These are phyloP conservation scores for Heteromormyrus szaboi DNA, from an alignment of 2,797 vertebrate genomes.

Conservation along the genomic window DNA sequence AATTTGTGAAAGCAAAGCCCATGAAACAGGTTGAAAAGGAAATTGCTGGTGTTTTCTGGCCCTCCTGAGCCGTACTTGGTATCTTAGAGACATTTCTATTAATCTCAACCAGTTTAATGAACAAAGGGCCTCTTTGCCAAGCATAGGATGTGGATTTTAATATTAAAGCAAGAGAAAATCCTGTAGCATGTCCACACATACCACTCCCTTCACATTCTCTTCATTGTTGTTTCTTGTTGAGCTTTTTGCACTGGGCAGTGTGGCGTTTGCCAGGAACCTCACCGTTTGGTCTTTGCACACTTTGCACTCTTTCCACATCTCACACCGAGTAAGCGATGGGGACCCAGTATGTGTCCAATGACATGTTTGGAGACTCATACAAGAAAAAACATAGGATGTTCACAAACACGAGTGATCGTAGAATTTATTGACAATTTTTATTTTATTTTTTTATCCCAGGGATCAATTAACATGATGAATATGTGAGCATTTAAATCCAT, in stretches of 20 bases:
- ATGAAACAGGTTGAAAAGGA: not conserved
- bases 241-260: not conserved
- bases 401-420: not conserved
- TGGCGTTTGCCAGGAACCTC: not conserved
- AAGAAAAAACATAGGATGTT: not conserved
- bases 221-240: not conserved
- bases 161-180: slow-evolving; percentile 6
- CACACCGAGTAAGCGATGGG: not conserved
- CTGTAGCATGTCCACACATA: not conserved
- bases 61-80: not conserved
- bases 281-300: not conserved
- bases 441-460: not conserved
- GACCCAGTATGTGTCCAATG: not conserved
- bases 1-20: not conserved
- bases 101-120: not conserved
- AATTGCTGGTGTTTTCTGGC: not conserved
- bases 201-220: slow-evolving; percentile 6
- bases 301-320: not conserved
- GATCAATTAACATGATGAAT: not conserved
- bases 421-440: not conserved
- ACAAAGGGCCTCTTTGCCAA: slow-evolving; percentile 14
- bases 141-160: slow-evolving; percentile 8
- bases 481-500: not conserved
- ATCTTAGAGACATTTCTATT: not conserved
- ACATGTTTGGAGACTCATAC: not conserved